These are phyloP conservation scores for Eupithecia tripunctaria DNA, from an alignment of 2,888 invertebrate species.

Conservation along the genomic window DNA sequence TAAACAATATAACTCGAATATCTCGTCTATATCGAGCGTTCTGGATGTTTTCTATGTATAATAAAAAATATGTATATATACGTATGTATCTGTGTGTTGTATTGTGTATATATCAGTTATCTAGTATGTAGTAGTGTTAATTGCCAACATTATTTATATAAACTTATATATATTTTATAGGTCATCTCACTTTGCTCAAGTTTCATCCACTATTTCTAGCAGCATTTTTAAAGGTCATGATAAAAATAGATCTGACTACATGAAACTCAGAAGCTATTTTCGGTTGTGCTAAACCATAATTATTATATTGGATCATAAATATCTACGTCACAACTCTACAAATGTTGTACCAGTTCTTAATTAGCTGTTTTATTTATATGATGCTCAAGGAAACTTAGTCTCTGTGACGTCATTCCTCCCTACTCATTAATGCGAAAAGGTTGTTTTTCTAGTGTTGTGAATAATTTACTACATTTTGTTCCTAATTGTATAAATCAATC, in stretches of 20 bases:
- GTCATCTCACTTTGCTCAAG: background rate
- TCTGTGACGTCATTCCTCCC: background rate
- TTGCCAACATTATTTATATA: too few species aligned
- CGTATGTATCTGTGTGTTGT: too few species aligned
- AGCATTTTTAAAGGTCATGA: background rate
- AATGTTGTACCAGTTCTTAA: slow-evolving; percentile 1
- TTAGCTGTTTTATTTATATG: background rate
- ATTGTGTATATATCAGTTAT: too few species aligned
- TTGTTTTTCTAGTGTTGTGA: background rate
- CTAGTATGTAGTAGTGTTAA: too few species aligned
- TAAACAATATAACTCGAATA: too few species aligned
- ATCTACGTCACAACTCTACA: background rate
- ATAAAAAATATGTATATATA: too few species aligned
- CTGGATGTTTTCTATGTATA: too few species aligned
- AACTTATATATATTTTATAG: too few species aligned
- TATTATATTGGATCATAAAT: background rate
- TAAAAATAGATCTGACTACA: background rate
- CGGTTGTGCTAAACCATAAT: background rate
- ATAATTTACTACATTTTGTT: background rate
- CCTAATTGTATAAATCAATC: background rate
- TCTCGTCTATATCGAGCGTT: too few species aligned
- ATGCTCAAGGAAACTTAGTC: background rate
- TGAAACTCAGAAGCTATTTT: background rate
- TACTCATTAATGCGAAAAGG: background rate
- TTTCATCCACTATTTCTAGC: background rate